phyloP scores from a whole-genome alignment of 2,113 vertebrate genomes.

The Oostethus manadensis region DNA sequence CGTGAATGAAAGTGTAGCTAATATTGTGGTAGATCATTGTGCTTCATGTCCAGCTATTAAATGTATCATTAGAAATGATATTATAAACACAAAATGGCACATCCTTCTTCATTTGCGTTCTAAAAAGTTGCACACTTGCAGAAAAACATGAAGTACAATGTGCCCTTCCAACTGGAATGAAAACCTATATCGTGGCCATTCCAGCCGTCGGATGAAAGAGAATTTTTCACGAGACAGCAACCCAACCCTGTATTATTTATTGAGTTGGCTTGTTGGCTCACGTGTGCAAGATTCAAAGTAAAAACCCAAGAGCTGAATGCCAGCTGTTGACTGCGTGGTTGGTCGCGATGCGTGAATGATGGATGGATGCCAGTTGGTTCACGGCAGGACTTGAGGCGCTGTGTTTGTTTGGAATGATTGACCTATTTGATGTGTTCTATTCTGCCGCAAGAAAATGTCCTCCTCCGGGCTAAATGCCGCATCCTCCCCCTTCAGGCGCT shows the following conservation, averaged over 20 bases:
- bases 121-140: constrained; percentile 7
- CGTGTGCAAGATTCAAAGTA: constrained; percentile 29
- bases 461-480: neutral
- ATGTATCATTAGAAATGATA: neutral
- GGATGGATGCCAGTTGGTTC: neutral
- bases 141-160: constrained; percentile 9
- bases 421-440: neutral
- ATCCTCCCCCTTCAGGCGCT: constrained; percentile 18
- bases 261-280: neutral
- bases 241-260: constrained; percentile 17
- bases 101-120: neutral
- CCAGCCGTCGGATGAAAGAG: constrained; percentile 32
- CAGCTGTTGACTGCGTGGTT: neutral
- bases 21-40: neutral
- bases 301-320: neutral
- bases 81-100: neutral
- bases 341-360: neutral
- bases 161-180: constrained; percentile 3
- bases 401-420: neutral
- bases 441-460: neutral
- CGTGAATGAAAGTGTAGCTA: no score
- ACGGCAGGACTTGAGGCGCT: neutral
- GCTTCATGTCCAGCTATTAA: neutral
- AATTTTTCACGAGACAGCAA: constrained; percentile 10
- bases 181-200: neutral